Evolutionary conservation across 1,140 invertebrate genomes (phyloP).

Genomic region (Limonius californicus): DNA sequence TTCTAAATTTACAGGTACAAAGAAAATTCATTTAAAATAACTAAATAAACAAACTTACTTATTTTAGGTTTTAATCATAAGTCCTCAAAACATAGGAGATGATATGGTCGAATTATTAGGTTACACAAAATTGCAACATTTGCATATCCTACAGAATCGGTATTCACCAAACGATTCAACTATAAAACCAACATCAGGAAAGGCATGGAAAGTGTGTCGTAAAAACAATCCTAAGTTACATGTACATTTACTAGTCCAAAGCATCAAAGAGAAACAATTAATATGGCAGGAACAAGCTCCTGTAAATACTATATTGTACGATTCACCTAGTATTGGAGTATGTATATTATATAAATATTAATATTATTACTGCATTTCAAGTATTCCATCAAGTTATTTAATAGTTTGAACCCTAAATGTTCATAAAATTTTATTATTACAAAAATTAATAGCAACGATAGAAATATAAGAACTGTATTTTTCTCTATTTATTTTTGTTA

Average conservation of each 20-base stretch:
- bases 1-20: constrained; percentile 69
- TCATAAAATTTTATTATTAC: too few species aligned
- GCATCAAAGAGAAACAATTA: constrained; percentile 49
- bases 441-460: too few species aligned
- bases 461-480: too few species aligned
- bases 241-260: constrained; percentile 59
- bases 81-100: constrained; percentile 77
- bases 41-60: not conserved
- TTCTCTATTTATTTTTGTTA: too few species aligned
- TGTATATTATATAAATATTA: constrained; percentile 4
- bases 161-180: constrained; percentile 58
- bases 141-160: constrained; percentile 76
- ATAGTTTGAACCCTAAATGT: too few species aligned
- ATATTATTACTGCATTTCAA: not conserved
- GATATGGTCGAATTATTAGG: constrained; percentile 68
- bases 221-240: constrained; percentile 53
- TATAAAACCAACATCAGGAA: constrained; percentile 47
- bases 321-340: constrained; percentile 61
- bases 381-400: too few species aligned
- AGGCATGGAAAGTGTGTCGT: constrained; percentile 53
- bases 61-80: constrained; percentile 64
- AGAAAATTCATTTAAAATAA: constrained; percentile 28
- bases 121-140: constrained; percentile 62
- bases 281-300: constrained; percentile 58
- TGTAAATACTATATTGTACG: constrained; percentile 63